phyloP scores from a whole-genome alignment of 2,113 vertebrate species.

The Peromyscus leucopus region DNA sequence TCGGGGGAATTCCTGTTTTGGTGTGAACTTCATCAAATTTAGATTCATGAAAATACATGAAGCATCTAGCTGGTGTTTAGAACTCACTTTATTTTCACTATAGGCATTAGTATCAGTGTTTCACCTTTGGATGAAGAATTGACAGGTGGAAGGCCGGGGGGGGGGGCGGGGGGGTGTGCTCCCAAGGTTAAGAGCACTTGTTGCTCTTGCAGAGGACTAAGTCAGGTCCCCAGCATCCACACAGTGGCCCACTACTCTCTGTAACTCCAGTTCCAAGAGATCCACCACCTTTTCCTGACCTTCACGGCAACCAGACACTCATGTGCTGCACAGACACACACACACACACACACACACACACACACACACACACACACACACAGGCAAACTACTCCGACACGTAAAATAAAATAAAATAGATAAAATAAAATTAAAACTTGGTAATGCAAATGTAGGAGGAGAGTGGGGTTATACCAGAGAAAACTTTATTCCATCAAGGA shows the following conservation, averaged over 20 bases:
- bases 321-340: not conserved
- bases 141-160: not conserved
- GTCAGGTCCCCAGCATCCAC: not conserved
- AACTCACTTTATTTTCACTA: not conserved
- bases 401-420: not conserved
- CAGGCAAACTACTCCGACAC: not conserved
- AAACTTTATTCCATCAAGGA: not conserved
- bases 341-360: not conserved
- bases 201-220: not conserved
- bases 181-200: no score
- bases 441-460: not conserved
- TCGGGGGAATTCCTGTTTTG: conserved; percentile 2
- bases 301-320: not conserved
- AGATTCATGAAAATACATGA: not conserved
- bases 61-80: not conserved
- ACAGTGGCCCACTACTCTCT: not conserved
- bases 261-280: not conserved
- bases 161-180: no score
- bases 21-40: not conserved
- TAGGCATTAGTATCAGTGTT: conserved; percentile 1
- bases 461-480: not conserved
- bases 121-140: not conserved
- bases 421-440: not conserved
- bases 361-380: not conserved
- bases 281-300: not conserved